phyloP scores from a whole-genome alignment of 2,113 vertebrate species.

The Indicator maculatus region DNA sequence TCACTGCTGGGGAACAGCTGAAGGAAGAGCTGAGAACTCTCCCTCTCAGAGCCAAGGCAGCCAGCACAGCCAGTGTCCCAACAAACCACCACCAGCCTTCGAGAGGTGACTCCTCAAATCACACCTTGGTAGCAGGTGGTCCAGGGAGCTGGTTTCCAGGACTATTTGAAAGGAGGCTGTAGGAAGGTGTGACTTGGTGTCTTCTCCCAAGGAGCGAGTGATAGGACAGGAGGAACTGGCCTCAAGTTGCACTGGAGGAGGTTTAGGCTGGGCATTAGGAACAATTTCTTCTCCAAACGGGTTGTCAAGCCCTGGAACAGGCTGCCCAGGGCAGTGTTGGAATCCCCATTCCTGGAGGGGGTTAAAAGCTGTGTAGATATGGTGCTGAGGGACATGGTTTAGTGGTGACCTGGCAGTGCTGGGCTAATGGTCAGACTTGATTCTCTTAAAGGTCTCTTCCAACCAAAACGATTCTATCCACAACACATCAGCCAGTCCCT shows the following conservation, averaged over 20 bases:
- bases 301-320: background rate
- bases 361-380: background rate
- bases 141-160: background rate
- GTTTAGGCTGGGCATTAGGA: background rate
- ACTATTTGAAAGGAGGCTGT: background rate
- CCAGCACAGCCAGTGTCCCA: background rate
- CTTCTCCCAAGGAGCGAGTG: background rate
- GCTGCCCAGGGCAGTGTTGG: background rate
- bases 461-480: background rate
- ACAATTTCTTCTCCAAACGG: background rate
- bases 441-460: background rate
- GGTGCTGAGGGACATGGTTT: background rate
- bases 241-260: background rate
- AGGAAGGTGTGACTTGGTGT: background rate
- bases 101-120: background rate
- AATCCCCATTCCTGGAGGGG: background rate
- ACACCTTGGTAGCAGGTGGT: rapidly evolving
- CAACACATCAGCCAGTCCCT: background rate
- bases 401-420: background rate
- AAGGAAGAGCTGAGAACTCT: background rate
- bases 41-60: background rate
- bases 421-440: background rate
- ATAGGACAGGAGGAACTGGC: background rate
- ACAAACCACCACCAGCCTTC: background rate
- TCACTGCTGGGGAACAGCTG: background rate